Evolutionary conservation across 2,888 invertebrate genomes (phyloP), one percentile per base, ranked within the genome.

Genomic region (Idaea aversata): DNA sequence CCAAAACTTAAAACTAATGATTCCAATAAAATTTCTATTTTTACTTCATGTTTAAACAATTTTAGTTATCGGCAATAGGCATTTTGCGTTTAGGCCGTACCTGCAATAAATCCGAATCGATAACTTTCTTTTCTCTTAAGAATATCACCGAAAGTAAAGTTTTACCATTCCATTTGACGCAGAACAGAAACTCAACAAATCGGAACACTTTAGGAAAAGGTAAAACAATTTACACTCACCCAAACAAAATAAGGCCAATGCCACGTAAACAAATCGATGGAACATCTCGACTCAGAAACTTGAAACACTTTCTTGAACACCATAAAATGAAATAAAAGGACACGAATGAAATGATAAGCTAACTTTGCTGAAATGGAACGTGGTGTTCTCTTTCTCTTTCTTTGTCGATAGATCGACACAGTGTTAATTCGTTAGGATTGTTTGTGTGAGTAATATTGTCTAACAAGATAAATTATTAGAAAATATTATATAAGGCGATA

Each of bases 211-310:
- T 47, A 13, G 13, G 57, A 66, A 71, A 68, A 73, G 69, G 70
- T 69, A 72, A 70, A 72, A 73, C 70, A 72, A 72, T 73, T 68
- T 70, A 65, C 70, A 73, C 67, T 74, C 73, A 63, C 66, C 70
- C 68, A 64, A 63, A 68, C 67, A 64, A 75, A 77, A 74, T 74
- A 74, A 66, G 36, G 47, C 7, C 47, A 47, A 47, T 47, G 47
- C 47, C 47, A 47, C 47, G 47, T 13, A 47, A 47, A 47, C 47
- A 47, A 47, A 47, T 47, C 47, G 47, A 47, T 47, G 47, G 47
- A 47, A 47, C 47, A 47, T 13, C 47, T 47, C 10, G 47, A 47
- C 47, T 13, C 7, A 47, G 13, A 47, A 47, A 47, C 47, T 47
- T 47, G 47, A 13, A 13, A 47, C 47, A 4, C 47, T 47, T 47